Evolutionary conservation across 2,797 vertebrate genomes (phyloP).

Genomic region (Morelia viridis): DNA sequence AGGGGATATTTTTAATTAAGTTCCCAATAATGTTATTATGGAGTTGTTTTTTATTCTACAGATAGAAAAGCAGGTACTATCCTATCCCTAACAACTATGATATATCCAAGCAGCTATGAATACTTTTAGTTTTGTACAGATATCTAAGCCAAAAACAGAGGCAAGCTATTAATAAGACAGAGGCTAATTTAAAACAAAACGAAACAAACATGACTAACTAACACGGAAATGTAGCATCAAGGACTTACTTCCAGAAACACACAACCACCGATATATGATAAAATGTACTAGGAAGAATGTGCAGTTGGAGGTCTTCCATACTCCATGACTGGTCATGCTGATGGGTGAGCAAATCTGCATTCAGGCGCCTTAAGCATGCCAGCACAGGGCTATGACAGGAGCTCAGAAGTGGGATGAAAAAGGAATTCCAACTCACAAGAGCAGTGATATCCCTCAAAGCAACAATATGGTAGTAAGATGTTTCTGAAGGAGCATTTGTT

Average conservation of each 20-base stretch:
- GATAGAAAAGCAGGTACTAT: background rate
- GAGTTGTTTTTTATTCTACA: background rate
- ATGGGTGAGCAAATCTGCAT: background rate
- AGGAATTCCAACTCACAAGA: background rate
- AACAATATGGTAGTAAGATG: background rate
- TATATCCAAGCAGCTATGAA: conserved; percentile 12
- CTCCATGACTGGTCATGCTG: background rate
- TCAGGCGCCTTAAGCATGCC: background rate
- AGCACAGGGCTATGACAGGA: background rate
- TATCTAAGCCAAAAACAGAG: background rate
- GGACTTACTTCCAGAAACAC: conserved; percentile 4
- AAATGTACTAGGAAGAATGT: background rate
- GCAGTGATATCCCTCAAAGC: background rate
- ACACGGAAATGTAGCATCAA: background rate
- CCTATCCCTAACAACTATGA: conserved; percentile 25
- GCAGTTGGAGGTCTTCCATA: background rate
- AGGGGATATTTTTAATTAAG: conserved; percentile 26
- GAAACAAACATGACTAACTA: background rate
- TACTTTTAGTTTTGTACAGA: conserved; percentile 10
- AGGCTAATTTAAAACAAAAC: background rate
- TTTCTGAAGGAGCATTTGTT: background rate
- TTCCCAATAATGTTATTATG: conserved; percentile 16
- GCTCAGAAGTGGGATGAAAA: background rate
- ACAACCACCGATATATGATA: conserved; percentile 18
- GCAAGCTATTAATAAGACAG: background rate